Conservation (phyloP, 2,888 invertebrate species). For the Serrognathus titanus region DNA sequence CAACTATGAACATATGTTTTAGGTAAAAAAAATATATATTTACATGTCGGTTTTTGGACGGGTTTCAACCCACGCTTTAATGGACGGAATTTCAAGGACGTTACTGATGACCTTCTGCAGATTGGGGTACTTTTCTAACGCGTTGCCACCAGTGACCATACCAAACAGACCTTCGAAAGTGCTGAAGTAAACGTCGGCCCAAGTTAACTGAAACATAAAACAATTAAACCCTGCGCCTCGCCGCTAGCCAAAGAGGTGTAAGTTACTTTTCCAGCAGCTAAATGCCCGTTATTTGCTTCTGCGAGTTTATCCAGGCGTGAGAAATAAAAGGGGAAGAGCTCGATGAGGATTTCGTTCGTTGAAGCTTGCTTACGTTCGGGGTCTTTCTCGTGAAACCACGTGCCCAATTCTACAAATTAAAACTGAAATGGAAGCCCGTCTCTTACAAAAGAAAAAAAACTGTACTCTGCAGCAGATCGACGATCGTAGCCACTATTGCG, state of each 20-base stretch:
- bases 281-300: slow-evolving; percentile 57
- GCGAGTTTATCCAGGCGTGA: slow-evolving; percentile 56
- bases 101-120: slow-evolving; percentile 55
- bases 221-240: too few relatives aligned
- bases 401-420: slow-evolving; percentile 48
- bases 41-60: slow-evolving; percentile 50
- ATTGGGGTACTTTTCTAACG: slow-evolving; percentile 58
- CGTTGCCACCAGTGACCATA: slow-evolving; percentile 53
- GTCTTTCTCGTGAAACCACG: slow-evolving; percentile 55
- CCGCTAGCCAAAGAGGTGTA: too few relatives aligned
- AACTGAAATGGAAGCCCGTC: too few relatives aligned
- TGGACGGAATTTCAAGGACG: slow-evolving; percentile 55
- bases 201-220: slow-evolving; percentile 54
- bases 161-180: slow-evolving; percentile 59
- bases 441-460: too few relatives aligned
- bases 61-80: slow-evolving; percentile 64
- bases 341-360: slow-evolving; percentile 49
- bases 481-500: slow-evolving; percentile 57
- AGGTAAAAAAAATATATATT: too few relatives aligned
- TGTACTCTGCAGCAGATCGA: slow-evolving; percentile 58
- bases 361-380: slow-evolving; percentile 51
- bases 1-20: too few relatives aligned
- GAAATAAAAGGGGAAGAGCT: slow-evolving; percentile 55
- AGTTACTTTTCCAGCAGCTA: slow-evolving; percentile 39
- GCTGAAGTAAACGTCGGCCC: slow-evolving; percentile 63